Conservation (phyloP, 2,113 vertebrate genomes). For the Electrona antarctica region DNA sequence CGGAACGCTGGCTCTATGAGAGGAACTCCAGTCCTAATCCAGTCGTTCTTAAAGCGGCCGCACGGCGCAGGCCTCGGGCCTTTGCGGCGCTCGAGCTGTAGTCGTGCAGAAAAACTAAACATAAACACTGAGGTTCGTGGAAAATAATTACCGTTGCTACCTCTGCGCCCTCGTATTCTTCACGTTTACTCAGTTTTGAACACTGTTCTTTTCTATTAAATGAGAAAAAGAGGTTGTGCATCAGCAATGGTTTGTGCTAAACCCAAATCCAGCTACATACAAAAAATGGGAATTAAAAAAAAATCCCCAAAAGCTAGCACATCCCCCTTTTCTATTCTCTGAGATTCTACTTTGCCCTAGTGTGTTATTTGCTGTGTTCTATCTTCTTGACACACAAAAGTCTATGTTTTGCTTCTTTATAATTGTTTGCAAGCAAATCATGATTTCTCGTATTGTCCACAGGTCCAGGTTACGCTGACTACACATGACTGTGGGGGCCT, state of each 20-base stretch:
- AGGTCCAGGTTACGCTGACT: conserved; percentile 96
- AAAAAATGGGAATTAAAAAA: no score
- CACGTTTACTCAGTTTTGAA: no score
- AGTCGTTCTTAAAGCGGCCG: conserved; percentile 75
- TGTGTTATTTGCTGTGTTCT: background rate
- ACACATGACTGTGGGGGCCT: conserved; percentile 91
- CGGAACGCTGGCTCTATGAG: conserved; percentile 38
- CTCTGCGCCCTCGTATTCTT: background rate
- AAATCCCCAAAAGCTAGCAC: no score
- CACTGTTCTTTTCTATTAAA: no score
- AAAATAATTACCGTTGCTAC: conserved; percentile 26
- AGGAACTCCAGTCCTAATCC: conserved; percentile 73
- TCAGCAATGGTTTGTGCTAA: no score
- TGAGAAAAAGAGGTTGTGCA: no score
- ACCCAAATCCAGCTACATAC: no score
- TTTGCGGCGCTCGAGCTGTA: conserved; percentile 51
- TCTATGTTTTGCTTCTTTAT: background rate
- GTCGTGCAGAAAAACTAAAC: conserved; percentile 55
- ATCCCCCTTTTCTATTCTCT: no score
- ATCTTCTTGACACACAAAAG: background rate
- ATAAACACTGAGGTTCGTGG: conserved; percentile 37
- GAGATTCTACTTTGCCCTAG: no score
- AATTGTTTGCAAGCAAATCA: background rate
- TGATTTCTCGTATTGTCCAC: conserved; percentile 45
- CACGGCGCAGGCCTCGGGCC: conserved; percentile 56